These are phyloP conservation scores for Sphyrna mokarran DNA, from an alignment of 2,113 vertebrate genomes.

Conservation along the genomic window DNA sequence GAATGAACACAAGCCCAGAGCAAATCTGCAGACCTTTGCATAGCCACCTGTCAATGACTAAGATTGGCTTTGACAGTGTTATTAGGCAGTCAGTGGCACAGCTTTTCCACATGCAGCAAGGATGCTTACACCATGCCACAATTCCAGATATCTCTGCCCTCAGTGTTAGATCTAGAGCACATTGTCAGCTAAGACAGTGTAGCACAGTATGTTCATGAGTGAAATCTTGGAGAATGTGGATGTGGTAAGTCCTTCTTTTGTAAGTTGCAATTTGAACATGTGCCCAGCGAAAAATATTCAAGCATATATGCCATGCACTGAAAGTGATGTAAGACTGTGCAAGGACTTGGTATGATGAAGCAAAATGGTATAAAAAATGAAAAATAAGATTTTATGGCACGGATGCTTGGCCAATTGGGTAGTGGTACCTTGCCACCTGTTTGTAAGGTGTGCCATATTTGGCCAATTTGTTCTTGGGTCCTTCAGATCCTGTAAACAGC, in stretches of 20 bases:
- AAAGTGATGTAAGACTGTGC: not conserved
- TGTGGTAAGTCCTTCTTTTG: not conserved
- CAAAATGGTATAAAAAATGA: not conserved
- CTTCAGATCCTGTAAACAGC: too few relatives aligned
- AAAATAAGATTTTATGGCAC: not conserved
- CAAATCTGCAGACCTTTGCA: not conserved
- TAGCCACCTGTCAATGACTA: not conserved
- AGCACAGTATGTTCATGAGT: not conserved
- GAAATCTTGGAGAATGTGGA: not conserved
- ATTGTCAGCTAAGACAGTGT: not conserved
- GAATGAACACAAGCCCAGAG: not conserved
- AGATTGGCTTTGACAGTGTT: not conserved
- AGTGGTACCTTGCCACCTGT: too few relatives aligned
- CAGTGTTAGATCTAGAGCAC: not conserved
- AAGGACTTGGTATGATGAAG: not conserved
- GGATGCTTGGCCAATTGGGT: too few relatives aligned
- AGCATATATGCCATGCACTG: not conserved
- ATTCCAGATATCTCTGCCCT: not conserved
- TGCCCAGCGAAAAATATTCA: not conserved
- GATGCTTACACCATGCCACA: not conserved
- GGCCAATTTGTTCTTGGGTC: not conserved
- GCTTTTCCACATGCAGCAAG: not conserved
- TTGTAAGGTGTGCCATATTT: too few relatives aligned
- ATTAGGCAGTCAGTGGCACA: too few relatives aligned
- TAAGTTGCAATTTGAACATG: not conserved